Base-by-base conservation (phyloP, 2,888 invertebrate genomes). In the Strigamia crassipes region DNA sequence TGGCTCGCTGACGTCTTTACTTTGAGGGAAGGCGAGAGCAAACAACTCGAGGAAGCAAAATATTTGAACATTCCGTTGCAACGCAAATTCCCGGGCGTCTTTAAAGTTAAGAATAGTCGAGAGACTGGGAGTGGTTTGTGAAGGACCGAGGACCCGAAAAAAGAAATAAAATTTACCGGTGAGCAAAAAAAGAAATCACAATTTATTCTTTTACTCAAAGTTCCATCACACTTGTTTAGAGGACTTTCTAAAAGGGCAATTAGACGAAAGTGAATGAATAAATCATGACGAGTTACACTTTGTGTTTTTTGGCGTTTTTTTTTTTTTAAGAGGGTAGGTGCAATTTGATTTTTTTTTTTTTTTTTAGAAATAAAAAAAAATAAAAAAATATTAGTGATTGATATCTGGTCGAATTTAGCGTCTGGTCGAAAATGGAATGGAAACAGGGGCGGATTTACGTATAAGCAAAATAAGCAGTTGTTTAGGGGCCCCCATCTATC, bases 41-140 rank as follows among this genome's bases (percentile, higher is more conserved):
- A 61, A 61, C 61, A 61, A 61, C 21, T 61, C 61, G 61, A n/a
- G n/a, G 61, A 61, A 61, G 61, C 61, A 61, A 61, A 61, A 61
- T 61, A 61, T 61, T 61, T 61, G 61, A 61, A 61, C 61, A 61
- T 61, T 61, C 61, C 61, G 61, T 23, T 18, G 61, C 61, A 18
- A 10, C 4, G 61, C n/a, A 18, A 61, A 61, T 61, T 61, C 61
- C 61, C 61, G 21, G 23, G 61, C 61, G 61, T 61, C n/a, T 18
- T 61, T 15, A 46, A 61, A 61, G 61, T 61, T 61, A 61, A 61
- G 61, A 61, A 61, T 61, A 61, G 61, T 61, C 61, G 18, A 61
- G 61, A 21, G 61, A 15, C 61, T 12, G 61, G 61, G 61, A 61
- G 61, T 61, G 61, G 61, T 5, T 61, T 61, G 10, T 56, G 6